These are phyloP conservation scores for Biston betularia DNA, from an alignment of 2,888 invertebrate genomes.

Conservation along the genomic window DNA sequence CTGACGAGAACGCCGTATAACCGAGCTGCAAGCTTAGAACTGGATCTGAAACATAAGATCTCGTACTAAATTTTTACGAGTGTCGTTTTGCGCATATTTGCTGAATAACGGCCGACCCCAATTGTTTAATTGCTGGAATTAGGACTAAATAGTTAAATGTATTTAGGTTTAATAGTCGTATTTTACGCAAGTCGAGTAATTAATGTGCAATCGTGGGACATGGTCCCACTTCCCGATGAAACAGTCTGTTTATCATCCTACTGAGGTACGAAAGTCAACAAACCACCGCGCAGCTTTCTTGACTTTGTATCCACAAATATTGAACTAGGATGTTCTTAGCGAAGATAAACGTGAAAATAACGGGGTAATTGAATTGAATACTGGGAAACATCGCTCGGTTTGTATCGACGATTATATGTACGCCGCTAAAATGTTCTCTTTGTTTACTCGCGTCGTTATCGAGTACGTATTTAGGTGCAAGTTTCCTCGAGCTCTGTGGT, in stretches of 20 bases:
- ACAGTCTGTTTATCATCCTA: constrained; percentile 53
- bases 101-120: constrained; percentile 60
- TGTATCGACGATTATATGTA: constrained; percentile 71
- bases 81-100: constrained; percentile 54
- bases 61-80: constrained; percentile 56
- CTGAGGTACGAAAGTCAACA: constrained; percentile 52
- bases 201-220: constrained; percentile 40
- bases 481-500: constrained; percentile 40
- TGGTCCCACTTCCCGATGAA: constrained; percentile 11
- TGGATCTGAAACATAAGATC: constrained; percentile 48
- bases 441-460: constrained; percentile 73
- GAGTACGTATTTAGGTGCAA: constrained; percentile 44
- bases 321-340: constrained; percentile 72
- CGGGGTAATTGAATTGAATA: constrained; percentile 69
- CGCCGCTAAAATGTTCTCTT: constrained; percentile 69
- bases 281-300: constrained; percentile 59
- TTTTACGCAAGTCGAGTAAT: constrained; percentile 31
- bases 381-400: constrained; percentile 63
- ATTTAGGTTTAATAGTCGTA: constrained; percentile 1
- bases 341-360: constrained; percentile 72
- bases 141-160: constrained; percentile 48
- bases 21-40: constrained; percentile 47
- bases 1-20: constrained; percentile 43
- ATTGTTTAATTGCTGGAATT: constrained; percentile 61
- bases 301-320: constrained; percentile 71